Evolutionary conservation across 2,888 invertebrate genomes (phyloP).

Genomic region (Agrochola circellaris): DNA sequence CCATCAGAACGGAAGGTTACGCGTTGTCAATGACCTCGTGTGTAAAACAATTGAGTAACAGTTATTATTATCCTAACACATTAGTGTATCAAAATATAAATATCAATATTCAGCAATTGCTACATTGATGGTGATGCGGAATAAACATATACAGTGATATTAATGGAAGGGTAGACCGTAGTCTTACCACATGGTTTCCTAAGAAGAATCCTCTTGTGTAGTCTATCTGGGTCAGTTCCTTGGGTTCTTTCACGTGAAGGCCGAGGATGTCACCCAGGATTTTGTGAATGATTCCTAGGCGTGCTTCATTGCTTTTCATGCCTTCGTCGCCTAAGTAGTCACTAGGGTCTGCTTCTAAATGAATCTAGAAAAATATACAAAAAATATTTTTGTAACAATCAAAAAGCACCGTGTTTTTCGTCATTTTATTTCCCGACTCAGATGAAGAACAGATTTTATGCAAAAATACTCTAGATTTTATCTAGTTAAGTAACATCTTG

Average conservation of each 20-base stretch:
- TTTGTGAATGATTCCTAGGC: slow-evolving; percentile 94
- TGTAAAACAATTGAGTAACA: slow-evolving; percentile 8
- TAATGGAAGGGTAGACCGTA: neutral
- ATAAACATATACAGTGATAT: slow-evolving; percentile 61
- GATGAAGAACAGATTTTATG: neutral
- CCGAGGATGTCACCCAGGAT: slow-evolving; percentile 93
- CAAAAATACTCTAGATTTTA: neutral
- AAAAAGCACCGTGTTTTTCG: neutral
- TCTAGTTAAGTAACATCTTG: neutral
- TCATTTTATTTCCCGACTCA: neutral
- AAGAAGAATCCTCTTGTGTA: slow-evolving; percentile 94
- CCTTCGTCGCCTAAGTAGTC: slow-evolving; percentile 88
- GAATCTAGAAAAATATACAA: slow-evolving; percentile 90
- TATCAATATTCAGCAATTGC: slow-evolving; percentile 74
- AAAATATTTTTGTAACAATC: neutral
- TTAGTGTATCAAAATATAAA: slow-evolving; percentile 68
- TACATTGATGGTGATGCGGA: slow-evolving; percentile 80
- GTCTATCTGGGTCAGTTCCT: slow-evolving; percentile 77
- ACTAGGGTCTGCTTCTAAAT: slow-evolving; percentile 94
- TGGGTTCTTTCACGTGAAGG: slow-evolving; percentile 90
- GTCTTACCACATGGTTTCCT: slow-evolving; percentile 94
- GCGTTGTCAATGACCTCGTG: slow-evolving; percentile 21
- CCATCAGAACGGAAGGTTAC: neutral
- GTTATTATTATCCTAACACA: slow-evolving; percentile 20
- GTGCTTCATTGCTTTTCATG: slow-evolving; percentile 91